Evolutionary conservation across 2,888 invertebrate species (phyloP), one percentile per base, ranked within the genome.

Genomic region (Mallateleia sp.): DNA sequence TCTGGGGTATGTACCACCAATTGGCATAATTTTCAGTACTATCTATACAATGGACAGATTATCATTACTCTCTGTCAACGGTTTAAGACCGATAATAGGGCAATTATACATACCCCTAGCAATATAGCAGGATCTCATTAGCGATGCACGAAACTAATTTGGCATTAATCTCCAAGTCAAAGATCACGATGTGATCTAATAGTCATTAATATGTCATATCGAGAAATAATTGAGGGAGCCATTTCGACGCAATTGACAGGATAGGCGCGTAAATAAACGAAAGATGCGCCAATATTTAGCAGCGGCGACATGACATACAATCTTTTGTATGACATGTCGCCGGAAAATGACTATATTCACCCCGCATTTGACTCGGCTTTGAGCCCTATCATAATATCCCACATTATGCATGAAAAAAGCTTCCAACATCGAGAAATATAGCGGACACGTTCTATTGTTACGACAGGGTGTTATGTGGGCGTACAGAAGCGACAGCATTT

Each of bases 381-480:
- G 50, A 45, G 56, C 34, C 47, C 60, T 50, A 18, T 14, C 50
- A 28, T 84, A 72, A 47, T 72, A 72, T 50, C 47, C 58, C 52
- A 50, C 77, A 85, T 85, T 85, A 85, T 78, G 85, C 85, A 81
- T 81, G 85, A 86, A 86, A 86, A 86, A 78, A 82, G 71, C 78
- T 78, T 38, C 66, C 54, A 64, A 20, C 62, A 72, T 81, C 25
- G 74, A 67, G 71, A 82, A 78, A 86, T 82, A 82, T 86, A 66
- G 81, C 66, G 72, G 58, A 77, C 69, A 71, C 85, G 85, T 86
- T 78, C 85, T 67, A 78, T 86, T 86, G 78, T 86, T 86, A 81
- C 74, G 81, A 77, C 62, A 50, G 75, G 77, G 77, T 78, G 81
- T 81, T 86, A 86, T 58, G 72, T 75, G 77, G 72, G 80, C 64